phyloP scores from a whole-genome alignment of 2,113 vertebrate genomes.

The Dromaius novaehollandiae region DNA sequence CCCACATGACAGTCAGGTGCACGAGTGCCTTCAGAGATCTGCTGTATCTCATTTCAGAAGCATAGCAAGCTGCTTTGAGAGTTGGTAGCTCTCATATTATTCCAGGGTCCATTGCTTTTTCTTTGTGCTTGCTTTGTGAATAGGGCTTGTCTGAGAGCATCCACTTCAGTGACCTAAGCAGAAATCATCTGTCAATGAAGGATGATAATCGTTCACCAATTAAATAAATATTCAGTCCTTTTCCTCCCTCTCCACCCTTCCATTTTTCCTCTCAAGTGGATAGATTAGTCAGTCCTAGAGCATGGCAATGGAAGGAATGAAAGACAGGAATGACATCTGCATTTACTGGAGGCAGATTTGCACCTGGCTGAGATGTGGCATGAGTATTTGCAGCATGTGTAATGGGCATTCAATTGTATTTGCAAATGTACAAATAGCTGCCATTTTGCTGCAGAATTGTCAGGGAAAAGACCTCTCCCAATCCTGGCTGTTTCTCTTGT shows the following conservation, averaged over 20 bases:
- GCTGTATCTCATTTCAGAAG: not conserved
- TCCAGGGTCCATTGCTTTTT: not conserved
- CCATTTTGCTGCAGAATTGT: not conserved
- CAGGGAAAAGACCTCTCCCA: not conserved
- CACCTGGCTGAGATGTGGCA: not conserved
- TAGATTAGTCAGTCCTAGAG: not conserved
- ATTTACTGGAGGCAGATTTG: not conserved
- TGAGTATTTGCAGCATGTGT: not conserved
- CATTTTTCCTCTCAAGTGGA: not conserved
- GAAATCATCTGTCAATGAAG: not conserved
- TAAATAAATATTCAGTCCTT: not conserved
- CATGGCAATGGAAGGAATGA: not conserved
- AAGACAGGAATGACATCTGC: not conserved
- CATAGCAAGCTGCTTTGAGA: not conserved
- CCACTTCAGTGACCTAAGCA: not conserved
- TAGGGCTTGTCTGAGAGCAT: not conserved
- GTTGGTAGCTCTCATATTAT: not conserved
- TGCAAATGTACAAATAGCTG: constrained; percentile 2
- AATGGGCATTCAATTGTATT: not conserved
- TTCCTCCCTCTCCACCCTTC: not conserved
- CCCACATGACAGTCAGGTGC: not conserved
- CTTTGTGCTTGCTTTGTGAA: not conserved
- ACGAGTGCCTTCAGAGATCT: not conserved
- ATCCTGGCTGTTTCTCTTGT: not conserved
- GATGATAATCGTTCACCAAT: not conserved